Conservation (phyloP, 37 sponge, comb jelly and placozoan genomes). For the Ianthella basta region DNA sequence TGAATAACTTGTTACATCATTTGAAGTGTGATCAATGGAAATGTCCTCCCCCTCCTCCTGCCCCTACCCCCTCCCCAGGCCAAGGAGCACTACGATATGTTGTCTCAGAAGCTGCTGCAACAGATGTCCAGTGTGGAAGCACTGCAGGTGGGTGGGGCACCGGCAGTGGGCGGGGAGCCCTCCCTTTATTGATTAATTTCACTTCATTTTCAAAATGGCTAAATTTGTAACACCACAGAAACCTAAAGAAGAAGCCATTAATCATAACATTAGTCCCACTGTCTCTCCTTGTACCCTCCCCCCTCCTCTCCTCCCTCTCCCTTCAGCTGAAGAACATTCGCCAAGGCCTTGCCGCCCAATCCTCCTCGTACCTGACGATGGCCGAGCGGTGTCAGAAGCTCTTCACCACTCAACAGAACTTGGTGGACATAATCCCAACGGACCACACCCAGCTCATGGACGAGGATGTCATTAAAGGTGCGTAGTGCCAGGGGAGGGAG, state of each 20-base stretch:
- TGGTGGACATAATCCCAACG: not conserved
- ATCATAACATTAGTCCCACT: no score
- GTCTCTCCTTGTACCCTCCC: no score
- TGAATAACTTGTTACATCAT: no score
- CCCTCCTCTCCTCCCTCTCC: not conserved
- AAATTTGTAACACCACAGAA: no score
- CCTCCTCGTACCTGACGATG: not conserved
- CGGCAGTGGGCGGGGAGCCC: no score
- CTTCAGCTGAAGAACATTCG: conserved; percentile 16
- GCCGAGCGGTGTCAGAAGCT: conserved; percentile 3
- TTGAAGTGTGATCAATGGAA: no score
- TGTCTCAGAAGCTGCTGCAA: conserved; percentile 15
- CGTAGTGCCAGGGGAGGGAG: not conserved
- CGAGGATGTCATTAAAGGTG: conserved; percentile 19
- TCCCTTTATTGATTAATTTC: no score
- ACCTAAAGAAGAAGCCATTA: no score
- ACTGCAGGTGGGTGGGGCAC: not conserved
- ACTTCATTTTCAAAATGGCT: no score
- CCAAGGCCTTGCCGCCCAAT: not conserved
- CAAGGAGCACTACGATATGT: not conserved
- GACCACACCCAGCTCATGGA: not conserved
- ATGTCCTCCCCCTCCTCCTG: no score
- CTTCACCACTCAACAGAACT: not conserved
- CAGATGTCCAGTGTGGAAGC: conserved; percentile 10
- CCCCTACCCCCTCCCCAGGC: not conserved